Percentiles rank a stretch among this genome's conserved stretches.
Conservation (phyloP, 2,888 invertebrate species). For the Erebia ligea region DNA sequence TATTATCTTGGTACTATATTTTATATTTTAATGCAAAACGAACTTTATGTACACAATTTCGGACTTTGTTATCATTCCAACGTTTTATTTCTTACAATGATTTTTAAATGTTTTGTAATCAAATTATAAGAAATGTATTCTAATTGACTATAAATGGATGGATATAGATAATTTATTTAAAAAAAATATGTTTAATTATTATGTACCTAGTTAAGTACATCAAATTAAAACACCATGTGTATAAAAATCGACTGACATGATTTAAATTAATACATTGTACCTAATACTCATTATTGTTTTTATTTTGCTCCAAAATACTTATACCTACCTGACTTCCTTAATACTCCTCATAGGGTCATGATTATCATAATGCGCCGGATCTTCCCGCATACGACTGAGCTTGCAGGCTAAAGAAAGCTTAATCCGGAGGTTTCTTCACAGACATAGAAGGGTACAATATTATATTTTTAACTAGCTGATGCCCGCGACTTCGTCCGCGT, state of each 20-base stretch:
- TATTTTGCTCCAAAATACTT: neutral
- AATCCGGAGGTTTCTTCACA: no score
- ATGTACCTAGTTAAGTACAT: no score
- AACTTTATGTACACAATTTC: constrained; percentile 4
- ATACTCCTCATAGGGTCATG: no score
- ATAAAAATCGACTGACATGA: constrained; percentile 18
- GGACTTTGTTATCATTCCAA: neutral
- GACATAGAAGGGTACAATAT: no score
- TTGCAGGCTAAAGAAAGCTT: no score
- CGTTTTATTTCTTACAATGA: neutral
- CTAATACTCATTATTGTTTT: constrained; percentile 4
- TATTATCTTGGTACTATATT: constrained; percentile 1
- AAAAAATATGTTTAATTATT: neutral
- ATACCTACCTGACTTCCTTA: neutral
- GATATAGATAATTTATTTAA: neutral
- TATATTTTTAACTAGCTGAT: no score
- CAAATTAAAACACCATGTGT: neutral
- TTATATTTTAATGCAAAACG: neutral
- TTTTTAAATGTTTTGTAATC: neutral
- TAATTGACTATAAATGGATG: neutral
- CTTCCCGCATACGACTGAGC: no score
- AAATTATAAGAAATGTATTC: neutral
- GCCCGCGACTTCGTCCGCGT: no score
- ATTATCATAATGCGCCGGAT: no score
- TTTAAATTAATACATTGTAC: constrained; percentile 15